Conservation (phyloP, 2,797 vertebrate genomes). For the Leptodactylus fallax region DNA sequence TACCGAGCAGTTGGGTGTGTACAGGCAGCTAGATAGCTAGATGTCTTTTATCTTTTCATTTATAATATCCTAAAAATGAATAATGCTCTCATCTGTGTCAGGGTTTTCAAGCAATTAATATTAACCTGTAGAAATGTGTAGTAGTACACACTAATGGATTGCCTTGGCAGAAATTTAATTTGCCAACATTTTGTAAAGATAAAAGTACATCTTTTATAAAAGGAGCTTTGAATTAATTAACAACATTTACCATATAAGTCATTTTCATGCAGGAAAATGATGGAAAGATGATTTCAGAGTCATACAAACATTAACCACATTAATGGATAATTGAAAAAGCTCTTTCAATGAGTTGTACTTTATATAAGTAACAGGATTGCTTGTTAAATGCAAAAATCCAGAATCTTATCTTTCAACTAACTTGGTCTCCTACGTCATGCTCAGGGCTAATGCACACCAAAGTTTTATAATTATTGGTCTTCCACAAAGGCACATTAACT, state of each 20-base stretch:
- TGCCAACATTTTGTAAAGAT: conserved; percentile 40
- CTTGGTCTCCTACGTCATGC: too few relatives aligned
- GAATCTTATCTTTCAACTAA: too few relatives aligned
- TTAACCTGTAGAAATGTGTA: conserved; percentile 25
- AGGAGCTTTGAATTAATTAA: not conserved
- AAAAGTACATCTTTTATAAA: conserved; percentile 11
- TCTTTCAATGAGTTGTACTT: not conserved
- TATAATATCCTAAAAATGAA: too few relatives aligned
- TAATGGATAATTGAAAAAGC: not conserved
- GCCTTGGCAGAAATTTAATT: conserved; percentile 18
- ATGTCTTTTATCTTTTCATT: too few relatives aligned
- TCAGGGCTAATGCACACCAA: too few relatives aligned
- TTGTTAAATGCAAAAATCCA: not conserved
- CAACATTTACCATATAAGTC: not conserved
- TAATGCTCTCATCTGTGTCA: too few relatives aligned
- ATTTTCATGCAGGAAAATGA: not conserved
- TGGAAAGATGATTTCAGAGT: not conserved
- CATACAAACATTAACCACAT: not conserved
- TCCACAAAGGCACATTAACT: too few relatives aligned
- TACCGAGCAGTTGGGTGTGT: too few relatives aligned
- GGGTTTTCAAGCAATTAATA: not conserved
- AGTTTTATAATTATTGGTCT: too few relatives aligned
- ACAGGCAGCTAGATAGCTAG: too few relatives aligned
- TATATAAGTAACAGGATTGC: not conserved
- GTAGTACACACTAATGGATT: conserved; percentile 35